Percentiles rank a stretch among this genome's conserved stretches.
Conservation (phyloP, 2,888 invertebrate species). For the Malthinus seriepunctatus region DNA sequence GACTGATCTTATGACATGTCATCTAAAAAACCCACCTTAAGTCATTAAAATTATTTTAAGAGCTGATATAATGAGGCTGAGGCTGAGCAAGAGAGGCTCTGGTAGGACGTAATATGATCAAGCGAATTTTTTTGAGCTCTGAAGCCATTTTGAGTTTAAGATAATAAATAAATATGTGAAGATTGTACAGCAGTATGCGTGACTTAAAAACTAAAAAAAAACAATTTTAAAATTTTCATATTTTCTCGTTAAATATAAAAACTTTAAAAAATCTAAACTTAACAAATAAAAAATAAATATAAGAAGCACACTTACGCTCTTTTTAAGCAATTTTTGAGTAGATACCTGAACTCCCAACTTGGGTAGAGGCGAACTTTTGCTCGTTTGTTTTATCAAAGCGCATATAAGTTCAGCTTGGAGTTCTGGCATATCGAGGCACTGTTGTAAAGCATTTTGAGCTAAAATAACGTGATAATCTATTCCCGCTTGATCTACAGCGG, state of each 20-base stretch:
- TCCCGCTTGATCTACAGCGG: constrained; percentile 92
- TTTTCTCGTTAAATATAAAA: not conserved
- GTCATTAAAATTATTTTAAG: too few species aligned
- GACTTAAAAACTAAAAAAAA: constrained; percentile 43
- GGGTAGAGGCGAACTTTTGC: constrained; percentile 75
- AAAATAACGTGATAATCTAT: constrained; percentile 97
- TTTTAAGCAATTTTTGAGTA: constrained; percentile 59
- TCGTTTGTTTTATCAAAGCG: constrained; percentile 89
- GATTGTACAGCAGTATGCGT: constrained; percentile 6
- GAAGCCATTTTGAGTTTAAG: too few species aligned
- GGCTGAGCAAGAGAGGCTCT: too few species aligned
- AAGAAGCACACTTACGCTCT: constrained; percentile 68
- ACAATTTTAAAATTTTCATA: constrained; percentile 26
- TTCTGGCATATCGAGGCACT: constrained; percentile 87
- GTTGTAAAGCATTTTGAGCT: constrained; percentile 93
- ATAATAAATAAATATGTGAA: not conserved
- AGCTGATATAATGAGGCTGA: too few species aligned
- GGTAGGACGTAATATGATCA: too few species aligned
- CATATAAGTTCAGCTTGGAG: constrained; percentile 93
- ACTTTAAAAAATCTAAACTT: not conserved
- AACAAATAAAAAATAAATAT: constrained; percentile 43
- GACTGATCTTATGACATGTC: too few species aligned
- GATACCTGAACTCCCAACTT: constrained; percentile 63
- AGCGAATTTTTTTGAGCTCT: too few species aligned
- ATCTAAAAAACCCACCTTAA: too few species aligned